Percentiles rank a stretch among this genome's conserved stretches.
phyloP scores from a whole-genome alignment of 2,888 invertebrate species.

The Apamea anceps region DNA sequence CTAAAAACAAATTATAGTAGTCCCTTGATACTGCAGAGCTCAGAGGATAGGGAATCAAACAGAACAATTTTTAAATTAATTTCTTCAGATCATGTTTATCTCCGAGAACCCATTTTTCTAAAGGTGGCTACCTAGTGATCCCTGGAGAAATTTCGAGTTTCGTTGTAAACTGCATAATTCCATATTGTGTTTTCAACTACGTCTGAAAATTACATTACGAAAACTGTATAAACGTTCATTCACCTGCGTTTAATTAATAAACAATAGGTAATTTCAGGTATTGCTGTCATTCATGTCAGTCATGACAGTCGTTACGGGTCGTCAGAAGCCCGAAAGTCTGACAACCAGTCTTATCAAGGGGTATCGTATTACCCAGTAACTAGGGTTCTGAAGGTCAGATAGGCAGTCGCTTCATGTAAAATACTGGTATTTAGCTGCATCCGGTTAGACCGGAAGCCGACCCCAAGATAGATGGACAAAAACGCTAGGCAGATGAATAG shows the following conservation, averaged over 20 bases:
- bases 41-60: conserved; percentile 44
- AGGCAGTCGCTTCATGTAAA: too few relatives aligned
- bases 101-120: conserved; percentile 64
- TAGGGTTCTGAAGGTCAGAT: too few relatives aligned
- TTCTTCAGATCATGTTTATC: conserved; percentile 64
- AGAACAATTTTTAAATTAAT: conserved; percentile 60
- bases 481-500: too few relatives aligned
- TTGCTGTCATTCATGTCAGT: too few relatives aligned
- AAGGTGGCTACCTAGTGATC: conserved; percentile 49
- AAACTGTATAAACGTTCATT: conserved; percentile 37
- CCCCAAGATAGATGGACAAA: too few relatives aligned
- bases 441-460: too few relatives aligned
- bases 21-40: conserved; percentile 41
- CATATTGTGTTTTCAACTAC: conserved; percentile 45
- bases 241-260: conserved; percentile 10
- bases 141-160: conserved; percentile 67
- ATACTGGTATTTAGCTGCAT: too few relatives aligned
- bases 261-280: not conserved
- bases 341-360: too few relatives aligned
- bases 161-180: conserved; percentile 64
- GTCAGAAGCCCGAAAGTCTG: too few relatives aligned
- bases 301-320: too few relatives aligned
- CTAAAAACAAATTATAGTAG: conserved; percentile 43
- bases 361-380: too few relatives aligned
- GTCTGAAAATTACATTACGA: conserved; percentile 50